Evolutionary conservation across 2,888 invertebrate genomes (phyloP).

Genomic region (Omphaloscelis lunosa): DNA sequence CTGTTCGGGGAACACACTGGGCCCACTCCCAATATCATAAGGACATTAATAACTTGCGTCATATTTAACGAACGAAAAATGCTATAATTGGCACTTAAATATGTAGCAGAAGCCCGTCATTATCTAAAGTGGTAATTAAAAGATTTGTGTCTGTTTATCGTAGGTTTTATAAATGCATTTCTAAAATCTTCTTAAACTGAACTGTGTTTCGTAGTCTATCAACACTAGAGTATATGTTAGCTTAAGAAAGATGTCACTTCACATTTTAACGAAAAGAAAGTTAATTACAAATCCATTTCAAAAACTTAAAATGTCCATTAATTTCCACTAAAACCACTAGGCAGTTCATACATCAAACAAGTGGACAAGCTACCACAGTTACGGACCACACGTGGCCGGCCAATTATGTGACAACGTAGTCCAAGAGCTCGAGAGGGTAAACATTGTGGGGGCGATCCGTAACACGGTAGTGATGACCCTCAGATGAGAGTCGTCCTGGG

Average conservation of each 20-base stretch:
- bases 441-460: conserved; percentile 81
- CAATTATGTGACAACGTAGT: conserved; percentile 84
- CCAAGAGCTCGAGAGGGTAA: conserved; percentile 79
- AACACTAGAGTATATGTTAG: conserved; percentile 20
- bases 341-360: conserved; percentile 58
- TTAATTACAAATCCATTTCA: conserved; percentile 53
- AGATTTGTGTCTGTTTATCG: conserved; percentile 35
- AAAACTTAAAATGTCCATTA: conserved; percentile 60
- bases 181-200: not conserved
- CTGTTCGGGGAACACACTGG: conserved; percentile 74
- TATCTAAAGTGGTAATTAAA: conserved; percentile 54
- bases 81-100: conserved; percentile 67
- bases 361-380: conserved; percentile 72
- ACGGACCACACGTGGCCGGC: conserved; percentile 77
- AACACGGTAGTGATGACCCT: conserved; percentile 79
- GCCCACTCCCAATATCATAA: conserved; percentile 71
- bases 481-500: conserved; percentile 72
- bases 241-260: conserved; percentile 25
- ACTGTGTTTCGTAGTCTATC: not conserved
- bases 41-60: conserved; percentile 69
- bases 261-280: conserved; percentile 39
- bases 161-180: conserved; percentile 3
- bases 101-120: conserved; percentile 49
- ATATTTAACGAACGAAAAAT: conserved; percentile 65
- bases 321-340: conserved; percentile 58